A percentile compares a stretch with the other conserved stretches of the same genome.
Conservation (phyloP, 2,113 vertebrate genomes). For the Lophura nycthemera region DNA sequence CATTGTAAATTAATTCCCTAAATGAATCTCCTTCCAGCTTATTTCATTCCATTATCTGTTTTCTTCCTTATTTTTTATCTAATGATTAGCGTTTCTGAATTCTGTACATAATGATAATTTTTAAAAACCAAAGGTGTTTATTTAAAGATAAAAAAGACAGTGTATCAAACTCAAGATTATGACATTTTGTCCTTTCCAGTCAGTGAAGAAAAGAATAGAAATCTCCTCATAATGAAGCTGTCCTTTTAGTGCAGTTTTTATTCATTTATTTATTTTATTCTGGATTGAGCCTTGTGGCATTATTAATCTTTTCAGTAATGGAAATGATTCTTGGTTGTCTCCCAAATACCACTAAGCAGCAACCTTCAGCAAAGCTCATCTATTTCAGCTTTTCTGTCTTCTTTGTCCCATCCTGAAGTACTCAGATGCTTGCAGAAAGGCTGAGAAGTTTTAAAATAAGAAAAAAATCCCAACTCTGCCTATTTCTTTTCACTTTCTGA, state of each 20-base stretch:
- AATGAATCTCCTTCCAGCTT: slow-evolving; percentile 64
- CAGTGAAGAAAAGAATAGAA: slow-evolving; percentile 10
- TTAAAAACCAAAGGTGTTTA: slow-evolving; percentile 13
- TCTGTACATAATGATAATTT: slow-evolving; percentile 26
- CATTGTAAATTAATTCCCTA: slow-evolving; percentile 76
- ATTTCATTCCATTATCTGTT: slow-evolving; percentile 59
- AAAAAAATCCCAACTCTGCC: not conserved
- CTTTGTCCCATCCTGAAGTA: not conserved
- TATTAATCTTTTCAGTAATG: slow-evolving; percentile 13
- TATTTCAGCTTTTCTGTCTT: not conserved
- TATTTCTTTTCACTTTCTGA: not conserved
- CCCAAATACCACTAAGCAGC: not conserved
- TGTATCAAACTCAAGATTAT: not conserved
- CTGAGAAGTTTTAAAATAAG: not conserved
- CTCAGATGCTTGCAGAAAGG: not conserved
- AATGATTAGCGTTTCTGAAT: slow-evolving; percentile 56
- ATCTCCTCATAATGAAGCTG: not conserved
- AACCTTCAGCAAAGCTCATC: not conserved
- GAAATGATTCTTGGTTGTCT: slow-evolving; percentile 31
- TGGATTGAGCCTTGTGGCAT: not conserved
- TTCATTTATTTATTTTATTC: not conserved
- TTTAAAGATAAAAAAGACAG: slow-evolving; percentile 44
- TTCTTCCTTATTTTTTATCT: slow-evolving; percentile 57
- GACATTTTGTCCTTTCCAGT: slow-evolving; percentile 15
- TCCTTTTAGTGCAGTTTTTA: not conserved